A percentile compares a stretch with the other conserved stretches of the same genome.
These are phyloP conservation scores for Podiceps cristatus DNA, from an alignment of 2,113 vertebrate species.

Conservation along the genomic window DNA sequence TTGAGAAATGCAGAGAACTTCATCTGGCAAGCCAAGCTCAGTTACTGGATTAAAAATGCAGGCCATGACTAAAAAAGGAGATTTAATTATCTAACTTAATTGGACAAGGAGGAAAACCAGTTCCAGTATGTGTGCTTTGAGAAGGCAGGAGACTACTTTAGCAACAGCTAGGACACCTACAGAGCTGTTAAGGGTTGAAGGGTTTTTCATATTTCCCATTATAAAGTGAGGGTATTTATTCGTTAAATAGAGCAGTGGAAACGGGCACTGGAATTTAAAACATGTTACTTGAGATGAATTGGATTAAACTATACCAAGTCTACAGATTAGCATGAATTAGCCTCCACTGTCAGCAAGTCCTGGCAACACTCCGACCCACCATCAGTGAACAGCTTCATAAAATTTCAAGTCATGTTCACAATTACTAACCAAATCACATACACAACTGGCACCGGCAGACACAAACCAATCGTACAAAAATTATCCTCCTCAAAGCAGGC, in stretches of 20 bases:
- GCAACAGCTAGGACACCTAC: slow-evolving; percentile 6
- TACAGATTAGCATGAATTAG: slow-evolving; percentile 25
- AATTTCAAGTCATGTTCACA: slow-evolving; percentile 32
- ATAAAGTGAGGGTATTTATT: background rate
- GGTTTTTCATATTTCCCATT: background rate
- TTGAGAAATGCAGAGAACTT: slow-evolving; percentile 40
- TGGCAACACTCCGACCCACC: background rate
- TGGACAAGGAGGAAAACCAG: slow-evolving; percentile 34
- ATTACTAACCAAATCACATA: slow-evolving; percentile 51
- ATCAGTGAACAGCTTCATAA: background rate
- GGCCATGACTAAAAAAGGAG: slow-evolving; percentile 27
- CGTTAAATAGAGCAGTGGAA: background rate
- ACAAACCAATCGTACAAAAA: slow-evolving; percentile 1
- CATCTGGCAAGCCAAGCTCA: background rate
- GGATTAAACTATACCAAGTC: background rate
- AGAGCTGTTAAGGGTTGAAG: background rate
- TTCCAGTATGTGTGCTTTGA: background rate
- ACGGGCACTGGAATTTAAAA: background rate
- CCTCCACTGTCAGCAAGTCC: background rate
- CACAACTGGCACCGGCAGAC: background rate
- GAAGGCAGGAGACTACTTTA: background rate
- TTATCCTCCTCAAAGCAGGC: background rate
- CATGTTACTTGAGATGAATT: background rate
- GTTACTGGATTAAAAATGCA: slow-evolving; percentile 28
- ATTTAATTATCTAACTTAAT: slow-evolving; percentile 52